phyloP scores from a whole-genome alignment of 2,888 invertebrate species.

The Mycogona germanica region DNA sequence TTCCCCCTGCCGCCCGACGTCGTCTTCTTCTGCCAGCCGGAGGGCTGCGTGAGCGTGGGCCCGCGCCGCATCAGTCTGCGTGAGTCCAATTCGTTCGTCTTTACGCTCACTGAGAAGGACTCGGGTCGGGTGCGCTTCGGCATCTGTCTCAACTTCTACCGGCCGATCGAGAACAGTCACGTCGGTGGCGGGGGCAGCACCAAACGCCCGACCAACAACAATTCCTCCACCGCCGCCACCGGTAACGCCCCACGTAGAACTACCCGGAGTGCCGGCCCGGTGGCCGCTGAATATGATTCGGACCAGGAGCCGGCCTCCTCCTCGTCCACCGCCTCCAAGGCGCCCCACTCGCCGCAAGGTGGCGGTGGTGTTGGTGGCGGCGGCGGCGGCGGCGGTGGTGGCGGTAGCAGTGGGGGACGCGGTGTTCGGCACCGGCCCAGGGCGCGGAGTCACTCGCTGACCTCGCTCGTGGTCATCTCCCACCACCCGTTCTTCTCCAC shows the following conservation, averaged over 20 bases:
- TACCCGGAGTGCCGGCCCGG: conserved; percentile 38
- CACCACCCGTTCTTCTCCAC: conserved; percentile 99
- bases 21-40: conserved; percentile 99
- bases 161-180: conserved; percentile 48
- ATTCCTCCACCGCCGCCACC: conserved; percentile 36
- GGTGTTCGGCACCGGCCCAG: conserved; percentile 41
- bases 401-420: too few relatives aligned
- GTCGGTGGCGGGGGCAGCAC: conserved; percentile 34
- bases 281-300: conserved; percentile 64
- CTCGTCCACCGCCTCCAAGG: conserved; percentile 22
- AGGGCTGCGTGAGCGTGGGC: conserved; percentile 82
- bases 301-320: conserved; percentile 19
- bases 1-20: conserved; percentile 96
- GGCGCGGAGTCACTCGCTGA: conserved; percentile 82
- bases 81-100: conserved; percentile 94
- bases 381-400: too few relatives aligned
- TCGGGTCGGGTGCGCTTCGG: conserved; percentile 76
- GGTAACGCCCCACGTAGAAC: conserved; percentile 43
- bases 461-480: conserved; percentile 92
- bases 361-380: too few relatives aligned
- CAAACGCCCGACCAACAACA: conserved; percentile 40
- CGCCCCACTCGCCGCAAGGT: conserved; percentile 23
- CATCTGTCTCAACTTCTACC: conserved; percentile 96
- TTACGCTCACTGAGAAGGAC: conserved; percentile 97
- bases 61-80: conserved; percentile 69